phyloP scores from a whole-genome alignment of 2,888 invertebrate genomes.

The Hemistola chrysoprasaria region DNA sequence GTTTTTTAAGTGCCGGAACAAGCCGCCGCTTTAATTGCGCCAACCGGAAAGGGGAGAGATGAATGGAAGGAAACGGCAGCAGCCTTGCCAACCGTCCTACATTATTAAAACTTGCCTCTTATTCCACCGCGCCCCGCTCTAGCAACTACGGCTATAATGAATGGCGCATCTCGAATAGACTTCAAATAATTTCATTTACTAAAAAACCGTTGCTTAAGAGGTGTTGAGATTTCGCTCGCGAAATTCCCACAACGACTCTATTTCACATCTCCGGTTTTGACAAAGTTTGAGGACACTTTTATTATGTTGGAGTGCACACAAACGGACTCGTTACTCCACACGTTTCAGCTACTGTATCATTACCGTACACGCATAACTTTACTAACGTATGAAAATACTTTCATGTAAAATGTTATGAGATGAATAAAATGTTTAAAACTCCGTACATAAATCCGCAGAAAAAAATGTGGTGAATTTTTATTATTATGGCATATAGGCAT shows the following conservation, averaged over 20 bases:
- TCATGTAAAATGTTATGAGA: not conserved
- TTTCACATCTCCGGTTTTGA: conserved; percentile 33
- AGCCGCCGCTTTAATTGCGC: conserved; percentile 78
- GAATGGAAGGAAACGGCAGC: conserved; percentile 76
- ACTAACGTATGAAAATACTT: conserved; percentile 9
- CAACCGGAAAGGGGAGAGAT: conserved; percentile 79
- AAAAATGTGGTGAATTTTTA: conserved; percentile 17
- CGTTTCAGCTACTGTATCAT: conserved; percentile 29
- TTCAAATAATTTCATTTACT: conserved; percentile 53
- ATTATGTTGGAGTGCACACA: conserved; percentile 36
- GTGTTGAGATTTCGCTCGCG: conserved; percentile 32
- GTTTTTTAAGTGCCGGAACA: conserved; percentile 79
- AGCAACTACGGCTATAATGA: conserved; percentile 66
- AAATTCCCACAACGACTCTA: conserved; percentile 32
- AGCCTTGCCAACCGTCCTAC: conserved; percentile 76
- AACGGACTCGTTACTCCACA: conserved; percentile 41
- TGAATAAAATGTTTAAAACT: conserved; percentile 12
- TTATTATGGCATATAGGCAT: conserved; percentile 19
- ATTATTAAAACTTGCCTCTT: conserved; percentile 80
- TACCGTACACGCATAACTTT: conserved; percentile 30
- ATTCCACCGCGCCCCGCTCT: conserved; percentile 60
- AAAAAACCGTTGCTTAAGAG: conserved; percentile 38
- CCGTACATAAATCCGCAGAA: conserved; percentile 13
- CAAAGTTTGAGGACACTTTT: conserved; percentile 38
- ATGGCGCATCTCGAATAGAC: conserved; percentile 64